Evolutionary conservation across 35 echinoderm and acorn worm genomes (phyloP).

Genomic region (Lytechinus pictus): DNA sequence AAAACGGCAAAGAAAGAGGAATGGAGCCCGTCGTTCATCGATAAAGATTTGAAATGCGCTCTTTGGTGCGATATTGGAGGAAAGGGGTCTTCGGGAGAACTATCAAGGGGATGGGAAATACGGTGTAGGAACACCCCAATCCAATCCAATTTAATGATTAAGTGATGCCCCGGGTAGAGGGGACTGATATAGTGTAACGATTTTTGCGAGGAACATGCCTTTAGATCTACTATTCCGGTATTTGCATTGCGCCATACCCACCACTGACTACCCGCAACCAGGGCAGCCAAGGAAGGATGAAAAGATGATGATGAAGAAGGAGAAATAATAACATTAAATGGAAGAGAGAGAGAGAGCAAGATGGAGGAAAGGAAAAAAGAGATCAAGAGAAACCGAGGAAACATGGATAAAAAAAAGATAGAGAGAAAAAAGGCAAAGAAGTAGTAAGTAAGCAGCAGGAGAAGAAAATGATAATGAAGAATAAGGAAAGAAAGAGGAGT

Average conservation of each 20-base stretch:
- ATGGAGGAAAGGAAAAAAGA: too few species aligned
- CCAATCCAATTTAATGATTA: conserved; percentile 9
- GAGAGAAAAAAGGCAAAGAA: too few species aligned
- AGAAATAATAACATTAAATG: too few species aligned
- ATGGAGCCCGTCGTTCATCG: neutral
- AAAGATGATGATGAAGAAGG: too few species aligned
- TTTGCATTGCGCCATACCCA: neutral
- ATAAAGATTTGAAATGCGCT: neutral
- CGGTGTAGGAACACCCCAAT: neutral
- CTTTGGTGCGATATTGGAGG: neutral
- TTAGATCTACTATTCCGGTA: neutral
- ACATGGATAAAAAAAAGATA: too few species aligned
- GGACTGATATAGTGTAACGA: neutral
- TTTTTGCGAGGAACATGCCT: neutral
- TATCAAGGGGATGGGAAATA: neutral
- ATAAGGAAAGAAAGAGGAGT: too few species aligned
- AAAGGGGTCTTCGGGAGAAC: neutral
- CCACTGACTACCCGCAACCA: too few species aligned
- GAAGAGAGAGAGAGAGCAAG: too few species aligned
- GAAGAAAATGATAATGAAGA: too few species aligned
- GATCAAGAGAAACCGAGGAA: too few species aligned
- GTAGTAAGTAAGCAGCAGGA: too few species aligned
- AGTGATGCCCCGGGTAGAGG: neutral
- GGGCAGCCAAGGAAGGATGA: too few species aligned
- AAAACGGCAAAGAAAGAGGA: neutral